These are phyloP conservation scores for Nestor notabilis DNA, from an alignment of 2,113 vertebrate genomes.

Conservation along the genomic window DNA sequence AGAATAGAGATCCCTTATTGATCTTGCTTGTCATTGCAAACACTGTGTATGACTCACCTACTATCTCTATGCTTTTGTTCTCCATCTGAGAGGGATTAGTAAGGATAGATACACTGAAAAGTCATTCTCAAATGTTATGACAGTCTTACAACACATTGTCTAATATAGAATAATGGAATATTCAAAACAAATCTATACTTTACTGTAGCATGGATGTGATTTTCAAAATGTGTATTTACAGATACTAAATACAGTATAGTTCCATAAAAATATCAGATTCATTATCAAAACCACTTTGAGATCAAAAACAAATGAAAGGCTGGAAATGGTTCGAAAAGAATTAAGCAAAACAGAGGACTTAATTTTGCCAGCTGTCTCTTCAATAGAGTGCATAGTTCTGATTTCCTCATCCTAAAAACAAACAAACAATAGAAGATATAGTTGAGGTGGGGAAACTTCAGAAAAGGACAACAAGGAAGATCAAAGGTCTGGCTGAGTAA, in stretches of 20 bases:
- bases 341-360: background rate
- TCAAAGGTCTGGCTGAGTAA: background rate
- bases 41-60: background rate
- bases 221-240: background rate
- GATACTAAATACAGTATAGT: background rate
- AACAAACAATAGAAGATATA: background rate
- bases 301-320: background rate
- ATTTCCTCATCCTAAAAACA: background rate
- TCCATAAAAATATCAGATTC: background rate
- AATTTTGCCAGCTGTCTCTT: background rate
- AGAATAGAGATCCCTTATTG: background rate
- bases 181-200: background rate
- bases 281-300: background rate
- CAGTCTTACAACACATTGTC: background rate
- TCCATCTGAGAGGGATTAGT: background rate
- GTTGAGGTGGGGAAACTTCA: background rate
- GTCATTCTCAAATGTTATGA: background rate
- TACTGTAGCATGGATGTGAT: accelerated
- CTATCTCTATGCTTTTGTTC: background rate
- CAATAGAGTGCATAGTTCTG: background rate
- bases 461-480: background rate
- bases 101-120: background rate
- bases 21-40: background rate
- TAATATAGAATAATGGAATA: background rate
- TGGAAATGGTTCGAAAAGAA: background rate